Conservation (phyloP, 2,113 vertebrate species). For the Alosa alosa region DNA sequence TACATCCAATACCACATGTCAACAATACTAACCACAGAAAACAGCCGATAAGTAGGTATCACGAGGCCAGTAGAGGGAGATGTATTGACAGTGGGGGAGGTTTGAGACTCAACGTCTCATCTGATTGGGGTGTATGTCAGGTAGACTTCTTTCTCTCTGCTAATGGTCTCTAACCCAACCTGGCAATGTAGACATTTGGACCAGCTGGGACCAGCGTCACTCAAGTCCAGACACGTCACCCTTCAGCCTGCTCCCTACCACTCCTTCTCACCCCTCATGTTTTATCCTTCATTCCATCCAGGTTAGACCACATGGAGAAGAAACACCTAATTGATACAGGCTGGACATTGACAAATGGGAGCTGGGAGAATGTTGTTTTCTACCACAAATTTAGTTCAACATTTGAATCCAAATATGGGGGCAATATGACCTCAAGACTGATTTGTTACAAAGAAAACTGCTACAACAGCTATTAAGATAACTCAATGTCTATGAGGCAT, state of each 20-base stretch:
- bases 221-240: background rate
- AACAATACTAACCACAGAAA: background rate
- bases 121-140: conserved; percentile 2
- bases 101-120: background rate
- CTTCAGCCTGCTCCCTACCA: background rate
- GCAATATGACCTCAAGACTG: background rate
- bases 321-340: background rate
- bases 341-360: background rate
- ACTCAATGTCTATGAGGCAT: background rate
- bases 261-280: background rate
- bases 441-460: background rate
- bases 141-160: conserved; percentile 46
- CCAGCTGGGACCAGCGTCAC: background rate
- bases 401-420: background rate
- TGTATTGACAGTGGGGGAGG: background rate
- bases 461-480: background rate
- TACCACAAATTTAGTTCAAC: background rate
- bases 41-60: background rate
- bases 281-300: conserved; percentile 14
- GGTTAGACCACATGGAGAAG: background rate
- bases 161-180: conserved; percentile 70
- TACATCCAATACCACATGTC: background rate
- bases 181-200: conserved; percentile 52
- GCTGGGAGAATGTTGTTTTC: background rate
- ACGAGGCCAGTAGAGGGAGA: background rate